Conservation (phyloP, 30 jellyfish, hydroid and myxozoan species). For the Pseudorhiza aurosa region DNA sequence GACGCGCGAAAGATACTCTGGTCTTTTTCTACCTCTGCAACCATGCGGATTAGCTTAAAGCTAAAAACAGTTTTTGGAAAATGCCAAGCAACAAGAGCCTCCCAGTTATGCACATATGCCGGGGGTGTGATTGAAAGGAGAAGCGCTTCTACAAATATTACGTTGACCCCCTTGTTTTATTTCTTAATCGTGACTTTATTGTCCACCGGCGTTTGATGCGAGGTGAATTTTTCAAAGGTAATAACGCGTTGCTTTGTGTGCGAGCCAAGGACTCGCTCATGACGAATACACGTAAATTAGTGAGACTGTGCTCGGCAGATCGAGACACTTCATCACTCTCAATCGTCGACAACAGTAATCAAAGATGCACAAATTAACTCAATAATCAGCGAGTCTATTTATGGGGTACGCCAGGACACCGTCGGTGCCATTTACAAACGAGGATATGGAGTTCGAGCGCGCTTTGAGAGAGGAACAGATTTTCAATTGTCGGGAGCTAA, state of each 20-base stretch:
- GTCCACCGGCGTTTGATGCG: slow-evolving; percentile 22
- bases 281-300: slow-evolving; percentile 47
- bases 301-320: not conserved
- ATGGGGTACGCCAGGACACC: not conserved
- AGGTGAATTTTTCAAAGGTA: slow-evolving; percentile 9
- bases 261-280: slow-evolving; percentile 14
- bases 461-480: not conserved
- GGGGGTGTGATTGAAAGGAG: no score
- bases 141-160: no score
- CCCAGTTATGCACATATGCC: no score
- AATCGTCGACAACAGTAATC: slow-evolving; percentile 30
- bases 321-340: slow-evolving; percentile 42
- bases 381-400: slow-evolving; percentile 22
- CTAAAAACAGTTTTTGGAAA: no score
- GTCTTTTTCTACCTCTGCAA: no score
- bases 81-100: no score
- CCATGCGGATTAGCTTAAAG: no score
- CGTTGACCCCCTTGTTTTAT: no score
- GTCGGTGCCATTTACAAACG: slow-evolving; percentile 5
- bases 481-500: not conserved
- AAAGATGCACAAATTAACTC: not conserved
- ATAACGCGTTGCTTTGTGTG: slow-evolving; percentile 55
- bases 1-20: no score
- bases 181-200: slow-evolving; percentile 63
- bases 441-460: not conserved